Evolutionary conservation across 2,797 vertebrate genomes (phyloP).

Genomic region (Anisognathus igniventris): DNA sequence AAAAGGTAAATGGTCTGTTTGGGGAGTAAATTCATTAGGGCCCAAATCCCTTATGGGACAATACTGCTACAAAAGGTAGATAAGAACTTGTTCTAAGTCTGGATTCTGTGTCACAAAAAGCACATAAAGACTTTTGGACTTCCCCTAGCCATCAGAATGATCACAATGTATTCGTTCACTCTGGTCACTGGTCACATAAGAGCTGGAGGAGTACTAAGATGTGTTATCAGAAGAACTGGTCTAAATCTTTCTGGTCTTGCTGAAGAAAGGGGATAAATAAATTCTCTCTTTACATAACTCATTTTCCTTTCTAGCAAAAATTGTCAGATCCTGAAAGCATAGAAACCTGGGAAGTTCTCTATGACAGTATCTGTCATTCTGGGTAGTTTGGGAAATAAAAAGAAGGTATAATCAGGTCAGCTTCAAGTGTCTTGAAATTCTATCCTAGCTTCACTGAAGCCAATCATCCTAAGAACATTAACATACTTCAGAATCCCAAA

Average conservation of each 20-base stretch:
- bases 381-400: not conserved
- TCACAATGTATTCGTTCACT: not conserved
- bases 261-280: not conserved
- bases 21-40: not conserved
- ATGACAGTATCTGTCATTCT: not conserved
- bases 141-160: not conserved
- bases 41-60: not conserved
- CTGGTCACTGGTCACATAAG: not conserved
- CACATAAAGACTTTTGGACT: not conserved
- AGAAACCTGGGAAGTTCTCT: not conserved
- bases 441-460: not conserved
- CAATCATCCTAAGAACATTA: not conserved
- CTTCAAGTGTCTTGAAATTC: not conserved
- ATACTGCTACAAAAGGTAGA: not conserved
- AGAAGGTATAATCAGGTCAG: not conserved
- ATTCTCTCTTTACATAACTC: not conserved
- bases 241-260: not conserved
- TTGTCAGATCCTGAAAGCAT: not conserved
- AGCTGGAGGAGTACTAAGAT: not conserved
- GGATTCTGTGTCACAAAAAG: not conserved
- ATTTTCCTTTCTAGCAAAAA: not conserved
- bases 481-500: conserved; percentile 20
- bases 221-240: not conserved
- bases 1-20: not conserved
- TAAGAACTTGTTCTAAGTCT: not conserved